Base-by-base conservation (phyloP, 2,888 invertebrate species). In the Dolichopus griseipennis region DNA sequence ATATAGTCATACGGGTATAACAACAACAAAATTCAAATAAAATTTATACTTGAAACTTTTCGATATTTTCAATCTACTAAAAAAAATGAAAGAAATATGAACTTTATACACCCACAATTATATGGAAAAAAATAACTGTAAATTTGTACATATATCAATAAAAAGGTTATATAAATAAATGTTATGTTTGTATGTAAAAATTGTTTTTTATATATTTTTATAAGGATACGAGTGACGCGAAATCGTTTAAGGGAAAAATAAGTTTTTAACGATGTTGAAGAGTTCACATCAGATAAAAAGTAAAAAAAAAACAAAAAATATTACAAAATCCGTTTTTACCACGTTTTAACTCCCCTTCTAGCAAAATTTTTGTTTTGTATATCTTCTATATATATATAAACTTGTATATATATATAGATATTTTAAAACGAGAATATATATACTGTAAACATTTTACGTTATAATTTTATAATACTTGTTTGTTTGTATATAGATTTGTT, bases 181-280 rank as follows among this genome's bases (percentile, higher is more conserved):
- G 9, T 15, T 43, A 52, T 52, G 15, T 52, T 18, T 52, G 18
- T 52, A 52, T 52, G 8, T 41, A 52, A 18, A 37, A 37, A 27
- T 27, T 4, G 27, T 27, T 4, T 27, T 27, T 4, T 4, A 27
- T 27, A 27, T 27, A 4, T 27, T 37, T 52, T 6, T 52, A 52
- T 18, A 52, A 52, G 52, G 52, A 18, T 52, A 15, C 15, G 12
- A 52, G n/a, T 52, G 52, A 6, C 52, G 52, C 18, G 52, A 52
- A 52, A 52, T 18, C 52, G 52, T 52, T 52, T 52, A 52, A 52
- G 52, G 18, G 27, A 27, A 52, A 52, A 52, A 52, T 52, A 52
- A 52, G 52, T 52, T 52, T 52, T 52, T 52, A 52, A 52, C 52
- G 52, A 52, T 52, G 52, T 52, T n/a, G 52, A 52, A 52, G 52